Evolutionary conservation across 35 echinoderm and acorn worm genomes (phyloP).

Genomic region (Heliocidaris erythrogramma): DNA sequence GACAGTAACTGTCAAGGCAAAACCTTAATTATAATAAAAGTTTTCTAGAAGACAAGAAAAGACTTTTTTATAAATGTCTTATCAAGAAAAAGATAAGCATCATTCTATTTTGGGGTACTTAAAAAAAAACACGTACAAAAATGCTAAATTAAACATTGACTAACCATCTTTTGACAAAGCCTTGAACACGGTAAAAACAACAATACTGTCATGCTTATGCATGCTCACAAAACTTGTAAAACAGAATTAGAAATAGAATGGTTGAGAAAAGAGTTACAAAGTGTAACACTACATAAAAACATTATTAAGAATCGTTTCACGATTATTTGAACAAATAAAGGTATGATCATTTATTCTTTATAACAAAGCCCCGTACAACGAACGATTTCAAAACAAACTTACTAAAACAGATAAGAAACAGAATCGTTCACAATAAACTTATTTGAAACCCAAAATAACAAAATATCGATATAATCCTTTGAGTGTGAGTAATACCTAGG

Average conservation of each 20-base stretch:
- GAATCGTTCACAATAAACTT: neutral
- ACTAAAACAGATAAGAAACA: neutral
- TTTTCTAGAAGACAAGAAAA: neutral
- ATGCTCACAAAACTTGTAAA: neutral
- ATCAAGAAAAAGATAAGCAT: neutral
- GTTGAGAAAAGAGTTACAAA: neutral
- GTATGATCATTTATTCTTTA: neutral
- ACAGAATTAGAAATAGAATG: neutral
- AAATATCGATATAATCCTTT: too few species aligned
- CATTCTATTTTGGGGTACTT: neutral
- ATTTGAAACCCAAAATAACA: too few species aligned
- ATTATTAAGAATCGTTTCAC: neutral
- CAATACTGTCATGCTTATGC: neutral
- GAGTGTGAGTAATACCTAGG: too few species aligned
- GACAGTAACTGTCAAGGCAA: neutral
- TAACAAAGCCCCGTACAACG: neutral
- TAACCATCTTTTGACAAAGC: neutral
- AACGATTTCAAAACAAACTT: neutral
- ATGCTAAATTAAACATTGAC: neutral
- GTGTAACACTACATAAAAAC: neutral
- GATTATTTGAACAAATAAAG: neutral
- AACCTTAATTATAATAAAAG: too few species aligned
- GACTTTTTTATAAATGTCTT: neutral
- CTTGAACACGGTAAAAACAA: neutral
- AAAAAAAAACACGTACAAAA: neutral